Evolutionary conservation across 2,888 invertebrate genomes (phyloP).

Genomic region (Cheilosia soror): DNA sequence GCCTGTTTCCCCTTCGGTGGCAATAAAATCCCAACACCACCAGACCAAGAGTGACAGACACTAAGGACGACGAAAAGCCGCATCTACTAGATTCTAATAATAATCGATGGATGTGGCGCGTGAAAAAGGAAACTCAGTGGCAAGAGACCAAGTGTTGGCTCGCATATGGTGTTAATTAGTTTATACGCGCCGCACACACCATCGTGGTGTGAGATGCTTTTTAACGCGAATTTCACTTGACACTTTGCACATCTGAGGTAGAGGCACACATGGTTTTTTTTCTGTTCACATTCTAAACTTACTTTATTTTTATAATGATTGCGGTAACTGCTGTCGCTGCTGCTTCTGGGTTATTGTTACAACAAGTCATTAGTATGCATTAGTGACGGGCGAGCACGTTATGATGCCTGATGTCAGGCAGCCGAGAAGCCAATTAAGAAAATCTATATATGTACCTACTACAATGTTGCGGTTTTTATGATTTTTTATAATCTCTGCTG

Average conservation of each 20-base stretch:
- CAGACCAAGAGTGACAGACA: conserved; percentile 43
- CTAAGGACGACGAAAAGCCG: conserved; percentile 27
- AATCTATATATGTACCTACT: neutral
- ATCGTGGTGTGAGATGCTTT: conserved; percentile 46
- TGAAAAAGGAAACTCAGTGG: conserved; percentile 44
- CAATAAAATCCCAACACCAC: neutral
- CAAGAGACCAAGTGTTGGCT: neutral
- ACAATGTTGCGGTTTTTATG: conserved; percentile 64
- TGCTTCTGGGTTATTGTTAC: conserved; percentile 49
- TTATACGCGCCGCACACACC: conserved; percentile 42
- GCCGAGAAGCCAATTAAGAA: conserved; percentile 49
- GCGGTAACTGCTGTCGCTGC: conserved; percentile 18
- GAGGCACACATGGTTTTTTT: neutral
- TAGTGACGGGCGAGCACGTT: conserved; percentile 33
- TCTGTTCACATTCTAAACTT: neutral
- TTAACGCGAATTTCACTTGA: conserved; percentile 55
- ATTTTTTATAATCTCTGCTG: conserved; percentile 35
- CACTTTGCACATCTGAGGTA: conserved; percentile 46
- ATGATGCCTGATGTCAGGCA: conserved; percentile 28
- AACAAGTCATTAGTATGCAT: conserved; percentile 58
- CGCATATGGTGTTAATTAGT: conserved; percentile 68
- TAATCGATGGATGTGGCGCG: conserved; percentile 46
- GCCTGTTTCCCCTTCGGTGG: conserved; percentile 56
- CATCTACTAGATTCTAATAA: conserved; percentile 1
- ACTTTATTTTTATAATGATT: conserved; percentile 32